Percentiles rank a stretch among this genome's conserved stretches.
Evolutionary conservation across 2,888 invertebrate genomes (phyloP).

Genomic region (Aromia moschata): DNA sequence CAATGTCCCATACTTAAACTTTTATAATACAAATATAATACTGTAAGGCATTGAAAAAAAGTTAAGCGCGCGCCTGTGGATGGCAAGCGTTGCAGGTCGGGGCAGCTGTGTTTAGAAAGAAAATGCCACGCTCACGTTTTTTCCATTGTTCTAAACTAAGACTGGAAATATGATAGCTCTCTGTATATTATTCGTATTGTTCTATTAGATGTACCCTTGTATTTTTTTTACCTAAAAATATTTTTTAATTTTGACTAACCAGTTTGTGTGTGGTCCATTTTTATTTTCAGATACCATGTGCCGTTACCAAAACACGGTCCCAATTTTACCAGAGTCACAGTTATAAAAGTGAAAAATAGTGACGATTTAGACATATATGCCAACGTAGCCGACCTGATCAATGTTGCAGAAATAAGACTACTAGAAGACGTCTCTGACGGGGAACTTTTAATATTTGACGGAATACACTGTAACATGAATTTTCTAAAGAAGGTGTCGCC

Average conservation of each 20-base stretch:
- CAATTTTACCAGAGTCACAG: slow-evolving; percentile 61
- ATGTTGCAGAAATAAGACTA: slow-evolving; percentile 35
- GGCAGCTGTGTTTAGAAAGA: no score
- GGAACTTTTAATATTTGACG: slow-evolving; percentile 32
- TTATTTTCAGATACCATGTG: slow-evolving; percentile 28
- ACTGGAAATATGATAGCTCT: no score
- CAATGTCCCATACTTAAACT: no score
- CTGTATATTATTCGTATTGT: no score
- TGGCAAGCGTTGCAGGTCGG: no score
- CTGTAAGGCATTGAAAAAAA: no score
- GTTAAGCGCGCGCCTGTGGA: no score
- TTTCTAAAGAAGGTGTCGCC: slow-evolving; percentile 35
- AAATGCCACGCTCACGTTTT: no score
- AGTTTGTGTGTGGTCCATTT: neutral
- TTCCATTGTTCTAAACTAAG: no score
- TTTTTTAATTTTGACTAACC: neutral
- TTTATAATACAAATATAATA: no score
- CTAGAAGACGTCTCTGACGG: slow-evolving; percentile 34
- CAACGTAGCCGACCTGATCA: slow-evolving; percentile 20
- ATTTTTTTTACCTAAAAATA: no score
- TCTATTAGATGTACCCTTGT: no score
- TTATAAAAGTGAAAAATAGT: slow-evolving; percentile 56
- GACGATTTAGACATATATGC: slow-evolving; percentile 27
- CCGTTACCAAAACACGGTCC: slow-evolving; percentile 61
- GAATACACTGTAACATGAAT: slow-evolving; percentile 27